These are phyloP conservation scores for Cecropterus lyciades DNA, from an alignment of 1,140 invertebrate species.

Conservation along the genomic window DNA sequence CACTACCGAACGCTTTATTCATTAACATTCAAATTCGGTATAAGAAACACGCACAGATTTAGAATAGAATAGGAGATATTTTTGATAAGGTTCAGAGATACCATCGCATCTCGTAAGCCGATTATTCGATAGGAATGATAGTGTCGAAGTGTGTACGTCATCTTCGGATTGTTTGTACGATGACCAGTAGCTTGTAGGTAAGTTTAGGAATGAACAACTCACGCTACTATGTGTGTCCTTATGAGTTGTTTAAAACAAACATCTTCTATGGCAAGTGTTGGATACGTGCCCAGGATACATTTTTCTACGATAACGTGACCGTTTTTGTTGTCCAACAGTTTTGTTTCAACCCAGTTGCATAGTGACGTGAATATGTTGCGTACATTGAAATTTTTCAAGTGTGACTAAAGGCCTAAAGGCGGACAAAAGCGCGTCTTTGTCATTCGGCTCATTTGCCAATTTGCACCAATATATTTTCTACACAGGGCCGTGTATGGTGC, in stretches of 20 bases:
- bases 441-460: no score
- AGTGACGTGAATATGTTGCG: no score
- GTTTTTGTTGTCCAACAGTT: no score
- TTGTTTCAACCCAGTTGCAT: no score
- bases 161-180: slow-evolving; percentile 21
- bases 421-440: no score
- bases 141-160: slow-evolving; percentile 28
- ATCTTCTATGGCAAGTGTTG: no score
- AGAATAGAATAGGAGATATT: slow-evolving; percentile 63
- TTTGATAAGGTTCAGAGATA: slow-evolving; percentile 58
- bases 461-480: no score
- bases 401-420: no score
- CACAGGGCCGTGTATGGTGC: no score
- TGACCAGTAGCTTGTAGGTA: slow-evolving; percentile 12
- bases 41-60: slow-evolving; percentile 70
- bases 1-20: slow-evolving; percentile 28
- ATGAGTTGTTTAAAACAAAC: background rate
- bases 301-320: no score
- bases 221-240: background rate
- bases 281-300: no score
- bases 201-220: background rate
- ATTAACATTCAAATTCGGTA: slow-evolving; percentile 26
- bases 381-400: no score
- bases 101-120: slow-evolving; percentile 16
- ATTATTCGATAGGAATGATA: slow-evolving; percentile 24